phyloP scores from a whole-genome alignment of 2,113 vertebrate genomes.

The Helogale parvula region DNA sequence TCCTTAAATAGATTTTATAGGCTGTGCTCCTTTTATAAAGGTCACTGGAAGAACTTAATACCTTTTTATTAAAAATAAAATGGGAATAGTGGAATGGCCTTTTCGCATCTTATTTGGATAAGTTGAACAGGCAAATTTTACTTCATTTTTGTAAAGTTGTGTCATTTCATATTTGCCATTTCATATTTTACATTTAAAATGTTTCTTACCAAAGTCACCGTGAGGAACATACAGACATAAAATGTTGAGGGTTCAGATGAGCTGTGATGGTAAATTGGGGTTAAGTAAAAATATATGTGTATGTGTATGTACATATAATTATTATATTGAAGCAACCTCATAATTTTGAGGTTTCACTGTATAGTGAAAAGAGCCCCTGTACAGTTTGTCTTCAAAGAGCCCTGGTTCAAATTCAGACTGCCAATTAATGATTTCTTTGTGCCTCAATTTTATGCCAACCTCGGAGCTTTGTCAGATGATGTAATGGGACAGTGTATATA shows the following conservation, averaged over 20 bases:
- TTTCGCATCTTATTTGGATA: constrained; percentile 63
- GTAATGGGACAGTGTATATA: not conserved
- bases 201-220: not conserved
- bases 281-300: not conserved
- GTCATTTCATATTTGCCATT: constrained; percentile 41
- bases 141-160: constrained; percentile 43
- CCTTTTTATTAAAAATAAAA: constrained; percentile 69
- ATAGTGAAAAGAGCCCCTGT: not conserved
- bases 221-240: not conserved
- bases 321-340: not conserved
- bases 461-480: not conserved
- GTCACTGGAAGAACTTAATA: constrained; percentile 63
- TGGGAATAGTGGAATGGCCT: constrained; percentile 39
- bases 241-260: not conserved
- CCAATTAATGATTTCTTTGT: not conserved
- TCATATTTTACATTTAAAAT: constrained; percentile 41
- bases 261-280: not conserved
- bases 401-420: not conserved
- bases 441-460: not conserved
- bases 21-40: constrained; percentile 53
- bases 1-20: constrained; percentile 64
- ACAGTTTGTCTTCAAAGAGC: not conserved
- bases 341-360: not conserved
- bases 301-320: not conserved
- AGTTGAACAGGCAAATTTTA: constrained; percentile 44